These are phyloP conservation scores for Tillus elongatus DNA, from an alignment of 2,888 invertebrate genomes.

Conservation along the genomic window DNA sequence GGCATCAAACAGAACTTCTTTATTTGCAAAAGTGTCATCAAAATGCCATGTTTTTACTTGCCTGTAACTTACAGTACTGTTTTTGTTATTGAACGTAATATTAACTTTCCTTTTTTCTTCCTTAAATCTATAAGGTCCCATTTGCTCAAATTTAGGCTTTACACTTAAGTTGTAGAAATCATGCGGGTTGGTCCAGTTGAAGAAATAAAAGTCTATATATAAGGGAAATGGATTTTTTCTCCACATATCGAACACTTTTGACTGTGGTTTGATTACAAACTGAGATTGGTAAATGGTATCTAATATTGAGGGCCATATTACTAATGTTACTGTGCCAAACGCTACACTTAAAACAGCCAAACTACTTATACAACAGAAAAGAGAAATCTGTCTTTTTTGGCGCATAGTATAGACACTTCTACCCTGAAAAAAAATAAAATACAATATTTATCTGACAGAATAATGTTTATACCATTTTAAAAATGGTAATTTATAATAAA, in stretches of 20 bases:
- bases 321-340: background rate
- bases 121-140: conserved; percentile 51
- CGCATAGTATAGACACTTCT: background rate
- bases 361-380: background rate
- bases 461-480: background rate
- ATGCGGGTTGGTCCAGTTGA: conserved; percentile 76
- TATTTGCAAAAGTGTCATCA: conserved; percentile 11
- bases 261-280: background rate
- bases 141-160: conserved; percentile 48
- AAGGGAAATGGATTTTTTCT: conserved; percentile 55
- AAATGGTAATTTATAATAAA: conserved; percentile 1
- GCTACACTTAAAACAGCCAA: background rate
- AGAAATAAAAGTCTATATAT: conserved; percentile 60
- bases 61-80: conserved; percentile 64
- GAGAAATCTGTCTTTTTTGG: background rate
- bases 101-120: conserved; percentile 13
- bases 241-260: conserved; percentile 61
- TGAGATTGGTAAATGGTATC: background rate
- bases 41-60: conserved; percentile 62
- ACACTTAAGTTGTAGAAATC: conserved; percentile 46
- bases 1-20: background rate
- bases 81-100: conserved; percentile 30
- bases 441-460: background rate
- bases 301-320: background rate
- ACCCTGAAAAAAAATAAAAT: background rate